Percentiles rank a stretch among this genome's conserved stretches.
Evolutionary conservation across 1,140 invertebrate genomes (phyloP).

Genomic region (Ceratosolen fusciceps): DNA sequence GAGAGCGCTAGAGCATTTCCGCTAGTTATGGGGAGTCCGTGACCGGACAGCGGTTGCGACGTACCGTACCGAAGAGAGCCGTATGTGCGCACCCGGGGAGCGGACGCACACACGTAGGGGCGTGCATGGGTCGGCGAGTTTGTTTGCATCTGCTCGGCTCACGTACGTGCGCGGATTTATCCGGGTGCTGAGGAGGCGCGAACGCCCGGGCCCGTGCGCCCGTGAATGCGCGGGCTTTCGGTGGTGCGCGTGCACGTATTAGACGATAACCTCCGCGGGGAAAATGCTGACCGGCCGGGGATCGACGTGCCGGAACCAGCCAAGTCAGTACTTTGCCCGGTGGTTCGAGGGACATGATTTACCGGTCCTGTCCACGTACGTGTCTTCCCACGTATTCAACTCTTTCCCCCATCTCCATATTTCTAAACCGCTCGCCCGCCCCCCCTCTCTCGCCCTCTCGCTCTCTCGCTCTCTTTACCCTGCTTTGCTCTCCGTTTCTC

Average conservation of each 20-base stretch:
- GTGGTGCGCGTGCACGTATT: slow-evolving; percentile 6
- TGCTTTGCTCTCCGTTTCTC: neutral
- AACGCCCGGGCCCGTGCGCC: neutral
- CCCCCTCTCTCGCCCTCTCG: neutral
- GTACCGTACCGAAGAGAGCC: neutral
- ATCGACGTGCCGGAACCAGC: neutral
- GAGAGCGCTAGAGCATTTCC: slow-evolving; percentile 54
- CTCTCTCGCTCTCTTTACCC: neutral
- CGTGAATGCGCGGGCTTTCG: no score
- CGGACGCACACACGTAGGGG: no score
- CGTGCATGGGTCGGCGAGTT: neutral
- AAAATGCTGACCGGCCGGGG: slow-evolving; percentile 10
- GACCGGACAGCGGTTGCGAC: slow-evolving; percentile 55
- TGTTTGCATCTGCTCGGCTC: neutral
- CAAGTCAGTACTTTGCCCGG: slow-evolving; percentile 55
- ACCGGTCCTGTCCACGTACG: slow-evolving; percentile 49
- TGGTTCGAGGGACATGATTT: slow-evolving; percentile 53
- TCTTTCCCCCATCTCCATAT: neutral
- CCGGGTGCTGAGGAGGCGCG: neutral
- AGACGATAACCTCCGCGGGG: neutral
- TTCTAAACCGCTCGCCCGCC: no score
- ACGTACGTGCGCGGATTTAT: neutral
- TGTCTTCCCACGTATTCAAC: neutral
- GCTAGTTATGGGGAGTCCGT: slow-evolving; percentile 56
- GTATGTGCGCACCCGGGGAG: neutral